Percentiles rank a stretch among this genome's conserved stretches.
phyloP scores from a whole-genome alignment of 2,113 vertebrate species.

The Microtus oregoni region DNA sequence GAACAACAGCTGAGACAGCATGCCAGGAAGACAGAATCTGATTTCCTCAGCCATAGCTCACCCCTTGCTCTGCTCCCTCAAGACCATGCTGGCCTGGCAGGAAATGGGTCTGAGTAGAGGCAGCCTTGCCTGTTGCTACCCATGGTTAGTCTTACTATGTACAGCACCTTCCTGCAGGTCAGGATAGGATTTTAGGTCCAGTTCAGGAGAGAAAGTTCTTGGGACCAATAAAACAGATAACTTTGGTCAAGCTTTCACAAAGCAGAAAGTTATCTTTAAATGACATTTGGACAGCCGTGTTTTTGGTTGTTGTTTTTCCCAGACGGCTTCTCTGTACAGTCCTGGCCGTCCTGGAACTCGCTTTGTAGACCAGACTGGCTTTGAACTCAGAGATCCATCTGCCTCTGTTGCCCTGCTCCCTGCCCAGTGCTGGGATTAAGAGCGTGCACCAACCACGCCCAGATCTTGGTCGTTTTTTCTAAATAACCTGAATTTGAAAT shows the following conservation, averaged over 20 bases:
- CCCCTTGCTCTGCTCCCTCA: fast-evolving
- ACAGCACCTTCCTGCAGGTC: background rate
- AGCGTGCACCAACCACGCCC: background rate
- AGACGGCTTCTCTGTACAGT: background rate
- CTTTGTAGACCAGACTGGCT: background rate
- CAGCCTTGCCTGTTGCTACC: background rate
- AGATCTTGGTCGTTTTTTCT: slow-evolving; percentile 55
- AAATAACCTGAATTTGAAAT: slow-evolving; percentile 85
- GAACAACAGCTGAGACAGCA: background rate
- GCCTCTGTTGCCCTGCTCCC: no score
- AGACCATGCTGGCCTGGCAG: background rate
- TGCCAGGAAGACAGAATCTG: background rate
- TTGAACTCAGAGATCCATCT: background rate
- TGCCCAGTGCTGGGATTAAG: background rate
- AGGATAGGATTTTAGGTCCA: background rate
- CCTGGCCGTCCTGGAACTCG: background rate
- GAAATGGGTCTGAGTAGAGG: background rate
- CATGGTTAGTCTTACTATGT: background rate
- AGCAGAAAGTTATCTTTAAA: slow-evolving; percentile 77
- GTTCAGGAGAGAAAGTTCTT: background rate
- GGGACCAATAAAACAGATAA: background rate
- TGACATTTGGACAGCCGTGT: slow-evolving; percentile 83
- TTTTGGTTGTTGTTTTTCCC: background rate
- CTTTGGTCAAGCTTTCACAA: slow-evolving; percentile 33
- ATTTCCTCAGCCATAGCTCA: slow-evolving; percentile 61